Evolutionary conservation across 1,140 invertebrate genomes (phyloP).

Genomic region (Globodera rostochiensis): DNA sequence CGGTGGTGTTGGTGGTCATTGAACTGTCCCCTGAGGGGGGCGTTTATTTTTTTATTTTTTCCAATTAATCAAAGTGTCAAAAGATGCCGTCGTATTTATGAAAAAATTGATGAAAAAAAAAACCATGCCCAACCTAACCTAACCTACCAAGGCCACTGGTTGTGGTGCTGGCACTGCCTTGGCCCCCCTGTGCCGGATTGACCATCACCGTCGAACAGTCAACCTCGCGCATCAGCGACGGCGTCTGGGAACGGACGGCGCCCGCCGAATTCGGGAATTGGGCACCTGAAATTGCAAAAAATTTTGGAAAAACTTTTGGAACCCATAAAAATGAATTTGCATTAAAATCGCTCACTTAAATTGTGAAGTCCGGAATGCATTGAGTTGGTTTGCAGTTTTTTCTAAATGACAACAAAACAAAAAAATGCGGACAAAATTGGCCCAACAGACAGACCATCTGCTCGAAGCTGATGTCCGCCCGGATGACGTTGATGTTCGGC

Average conservation of each 20-base stretch:
- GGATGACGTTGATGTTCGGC: slow-evolving; percentile 52
- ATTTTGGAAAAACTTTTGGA: not conserved
- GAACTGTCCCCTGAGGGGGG: slow-evolving; percentile 5
- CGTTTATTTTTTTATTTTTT: too few species aligned
- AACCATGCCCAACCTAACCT: not conserved
- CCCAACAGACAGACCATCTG: slow-evolving; percentile 29
- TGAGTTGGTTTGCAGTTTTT: slow-evolving; percentile 47
- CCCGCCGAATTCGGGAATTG: slow-evolving; percentile 9
- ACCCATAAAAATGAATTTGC: not conserved
- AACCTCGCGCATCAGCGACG: slow-evolving; percentile 21
- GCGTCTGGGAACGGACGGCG: slow-evolving; percentile 34
- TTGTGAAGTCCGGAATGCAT: slow-evolving; percentile 44
- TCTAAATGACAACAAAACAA: slow-evolving; percentile 8
- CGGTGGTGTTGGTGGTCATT: slow-evolving; percentile 8
- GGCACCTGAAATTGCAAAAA: not conserved
- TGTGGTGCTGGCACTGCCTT: slow-evolving; percentile 8
- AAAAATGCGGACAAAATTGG: slow-evolving; percentile 10
- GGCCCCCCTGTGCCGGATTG: not conserved
- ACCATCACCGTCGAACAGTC: slow-evolving; percentile 4
- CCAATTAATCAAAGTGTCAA: too few species aligned
- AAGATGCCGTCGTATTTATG: too few species aligned
- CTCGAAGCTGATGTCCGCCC: slow-evolving; percentile 46
- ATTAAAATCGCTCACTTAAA: slow-evolving; percentile 32
- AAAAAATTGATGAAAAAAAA: too few species aligned
- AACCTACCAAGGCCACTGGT: slow-evolving; percentile 22